phyloP scores from a whole-genome alignment of 2,797 vertebrate genomes.

The Paramormyrops hopkinsi region DNA sequence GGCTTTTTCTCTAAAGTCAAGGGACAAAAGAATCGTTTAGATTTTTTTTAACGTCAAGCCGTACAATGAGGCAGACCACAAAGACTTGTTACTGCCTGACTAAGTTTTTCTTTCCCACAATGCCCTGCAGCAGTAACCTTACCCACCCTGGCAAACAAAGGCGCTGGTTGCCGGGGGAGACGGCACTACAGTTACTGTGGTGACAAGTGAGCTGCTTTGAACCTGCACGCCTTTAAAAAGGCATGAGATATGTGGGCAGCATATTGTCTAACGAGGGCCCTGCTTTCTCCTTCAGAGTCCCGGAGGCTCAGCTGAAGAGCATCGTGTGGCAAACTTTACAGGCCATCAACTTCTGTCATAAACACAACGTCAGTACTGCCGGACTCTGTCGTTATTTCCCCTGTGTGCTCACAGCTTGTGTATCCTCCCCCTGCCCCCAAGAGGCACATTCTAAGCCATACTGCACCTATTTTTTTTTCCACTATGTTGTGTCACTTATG shows the following conservation, averaged over 20 bases:
- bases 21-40: slow-evolving; percentile 14
- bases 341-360: slow-evolving; percentile 95
- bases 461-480: neutral
- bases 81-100: slow-evolving; percentile 19
- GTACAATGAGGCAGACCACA: slow-evolving; percentile 19
- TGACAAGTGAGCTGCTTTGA: slow-evolving; percentile 32
- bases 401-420: neutral
- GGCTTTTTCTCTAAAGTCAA: neutral
- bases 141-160: slow-evolving; percentile 60
- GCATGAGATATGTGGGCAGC: slow-evolving; percentile 16
- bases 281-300: slow-evolving; percentile 62
- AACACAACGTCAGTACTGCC: slow-evolving; percentile 68
- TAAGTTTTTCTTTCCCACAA: slow-evolving; percentile 38
- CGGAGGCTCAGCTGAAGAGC: slow-evolving; percentile 83
- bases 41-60: slow-evolving; percentile 23
- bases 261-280: slow-evolving; percentile 23
- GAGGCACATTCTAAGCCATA: neutral
- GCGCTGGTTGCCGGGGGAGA: slow-evolving; percentile 48
- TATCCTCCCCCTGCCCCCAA: neutral
- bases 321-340: slow-evolving; percentile 93
- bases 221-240: slow-evolving; percentile 32
- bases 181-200: slow-evolving; percentile 46
- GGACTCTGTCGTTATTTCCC: neutral
- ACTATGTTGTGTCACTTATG: neutral
- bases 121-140: slow-evolving; percentile 52